Evolutionary conservation across 2,888 invertebrate species (phyloP), one percentile per base, ranked within the genome.

Genomic region (Incurvaria masculella): DNA sequence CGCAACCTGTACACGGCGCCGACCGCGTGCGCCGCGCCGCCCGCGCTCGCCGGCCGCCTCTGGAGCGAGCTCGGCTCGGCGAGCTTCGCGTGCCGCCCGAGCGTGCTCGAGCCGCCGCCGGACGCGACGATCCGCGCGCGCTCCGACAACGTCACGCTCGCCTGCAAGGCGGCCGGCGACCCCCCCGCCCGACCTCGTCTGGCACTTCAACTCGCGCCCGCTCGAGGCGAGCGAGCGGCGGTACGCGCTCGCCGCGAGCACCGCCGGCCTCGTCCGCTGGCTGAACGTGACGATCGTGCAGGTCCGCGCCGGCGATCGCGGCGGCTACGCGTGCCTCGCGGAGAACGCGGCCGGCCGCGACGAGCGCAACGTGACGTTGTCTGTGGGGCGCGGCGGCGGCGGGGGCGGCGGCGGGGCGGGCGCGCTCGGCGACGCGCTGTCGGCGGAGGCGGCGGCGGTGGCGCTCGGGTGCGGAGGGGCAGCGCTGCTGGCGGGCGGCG

Each of bases 1-100:
- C 82, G 82, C 53, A 90, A 89, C 51, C 75, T 94, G 48, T 89
- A 91, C 60, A 87, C 90, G 11, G 80, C 85, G 8, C 86, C 88
- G 2, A 91, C 91, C 1, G 81, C 85, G 43, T 91, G 92, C 62
- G 78, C 81, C 2, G 84, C 86, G 51, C 94, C 94, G 0, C 60
- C 74, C 2, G 72, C 81, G 51, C 69, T 94, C 23, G 75, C 78
- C 14, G 86, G 84, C 18, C 84, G 85, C 65, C 80, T 84, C 60
- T 94, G 94, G 94, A 84, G 83, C 56, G 86, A 88, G 57, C 75
- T 87, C 56, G 79, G 80, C 57, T 80, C 84, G 44, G 83, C 87
- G 42, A 85, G 89, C 61, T 94, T 94, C 61, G 94, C 94, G 38
- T 94, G 94, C 63, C 81, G 84, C 50, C 94, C 94, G 21, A 82